Percentiles rank a stretch among this genome's conserved stretches.
These are phyloP conservation scores for Progne subis DNA, from an alignment of 2,113 vertebrate species.

Conservation along the genomic window DNA sequence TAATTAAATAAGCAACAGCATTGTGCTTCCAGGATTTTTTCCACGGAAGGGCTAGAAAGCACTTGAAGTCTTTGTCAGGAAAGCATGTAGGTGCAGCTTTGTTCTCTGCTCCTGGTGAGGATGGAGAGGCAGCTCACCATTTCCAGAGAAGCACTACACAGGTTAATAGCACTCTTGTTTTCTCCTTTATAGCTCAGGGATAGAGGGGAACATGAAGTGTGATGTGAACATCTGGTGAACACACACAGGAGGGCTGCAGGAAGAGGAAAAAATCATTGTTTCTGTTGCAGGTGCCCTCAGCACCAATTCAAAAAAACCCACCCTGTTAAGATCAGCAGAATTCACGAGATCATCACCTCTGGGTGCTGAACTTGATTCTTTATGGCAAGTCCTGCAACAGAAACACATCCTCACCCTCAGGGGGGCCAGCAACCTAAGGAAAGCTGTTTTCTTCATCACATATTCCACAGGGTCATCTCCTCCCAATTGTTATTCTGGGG, in stretches of 20 bases:
- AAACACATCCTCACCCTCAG: background rate
- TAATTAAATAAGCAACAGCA: slow-evolving; percentile 6
- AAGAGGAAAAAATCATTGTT: background rate
- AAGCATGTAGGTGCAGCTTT: background rate
- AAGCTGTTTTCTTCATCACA: background rate
- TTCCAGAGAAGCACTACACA: background rate
- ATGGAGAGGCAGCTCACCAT: background rate
- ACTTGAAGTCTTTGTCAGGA: background rate
- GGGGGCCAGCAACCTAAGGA: background rate
- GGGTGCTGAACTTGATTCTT: background rate
- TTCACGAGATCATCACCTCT: background rate
- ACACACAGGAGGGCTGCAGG: background rate
- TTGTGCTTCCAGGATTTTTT: background rate
- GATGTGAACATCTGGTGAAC: background rate
- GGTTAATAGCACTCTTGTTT: background rate
- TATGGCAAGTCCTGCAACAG: background rate
- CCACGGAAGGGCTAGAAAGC: background rate
- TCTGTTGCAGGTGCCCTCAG: background rate
- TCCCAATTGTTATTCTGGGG: background rate
- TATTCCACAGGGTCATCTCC: background rate
- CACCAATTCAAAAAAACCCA: background rate
- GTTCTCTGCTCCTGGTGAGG: background rate
- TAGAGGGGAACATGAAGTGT: background rate
- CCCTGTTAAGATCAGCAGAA: background rate
- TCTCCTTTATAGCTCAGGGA: background rate